Evolutionary conservation across 2,797 vertebrate species (phyloP).

Genomic region (Megalops cyprinoides): DNA sequence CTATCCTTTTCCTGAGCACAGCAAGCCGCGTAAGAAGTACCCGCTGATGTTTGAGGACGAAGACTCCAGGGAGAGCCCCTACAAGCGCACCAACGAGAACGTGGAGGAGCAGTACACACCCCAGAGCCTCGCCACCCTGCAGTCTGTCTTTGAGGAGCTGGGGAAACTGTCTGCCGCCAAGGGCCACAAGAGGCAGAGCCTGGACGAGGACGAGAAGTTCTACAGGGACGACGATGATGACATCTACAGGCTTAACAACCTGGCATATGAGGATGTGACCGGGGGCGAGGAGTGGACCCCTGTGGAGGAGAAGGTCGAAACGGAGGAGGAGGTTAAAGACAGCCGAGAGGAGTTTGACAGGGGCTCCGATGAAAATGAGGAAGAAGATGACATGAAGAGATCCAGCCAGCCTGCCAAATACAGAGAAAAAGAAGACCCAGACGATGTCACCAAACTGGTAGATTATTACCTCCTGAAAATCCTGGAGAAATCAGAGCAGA

Average conservation of each 20-base stretch:
- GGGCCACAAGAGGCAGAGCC: slow-evolving; percentile 75
- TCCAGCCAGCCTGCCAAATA: slow-evolving; percentile 61
- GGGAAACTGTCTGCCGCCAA: slow-evolving; percentile 78
- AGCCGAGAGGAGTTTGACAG: slow-evolving; percentile 78
- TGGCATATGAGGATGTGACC: slow-evolving; percentile 84
- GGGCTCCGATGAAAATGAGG: slow-evolving; percentile 66
- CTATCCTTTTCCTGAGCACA: slow-evolving; percentile 73
- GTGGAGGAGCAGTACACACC: slow-evolving; percentile 93
- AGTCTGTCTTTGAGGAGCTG: slow-evolving; percentile 93
- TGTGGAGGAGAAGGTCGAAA: slow-evolving; percentile 87
- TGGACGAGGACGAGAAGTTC: slow-evolving; percentile 80
- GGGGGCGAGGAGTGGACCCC: slow-evolving; percentile 87
- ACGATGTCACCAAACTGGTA: slow-evolving; percentile 81
- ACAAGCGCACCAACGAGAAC: slow-evolving; percentile 93
- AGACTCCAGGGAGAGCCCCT: slow-evolving; percentile 77
- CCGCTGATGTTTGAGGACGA: slow-evolving; percentile 82
- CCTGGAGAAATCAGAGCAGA: slow-evolving; percentile 75
- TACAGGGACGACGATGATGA: slow-evolving; percentile 81
- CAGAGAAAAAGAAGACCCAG: slow-evolving; percentile 69
- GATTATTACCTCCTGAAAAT: slow-evolving; percentile 86
- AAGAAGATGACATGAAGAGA: slow-evolving; percentile 78
- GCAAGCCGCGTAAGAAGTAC: slow-evolving; percentile 73
- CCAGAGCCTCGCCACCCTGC: slow-evolving; percentile 90
- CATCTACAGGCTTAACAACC: slow-evolving; percentile 80
- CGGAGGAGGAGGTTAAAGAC: slow-evolving; percentile 88